phyloP scores from a whole-genome alignment of 2,888 invertebrate species.

The Phyto melanocephala region DNA sequence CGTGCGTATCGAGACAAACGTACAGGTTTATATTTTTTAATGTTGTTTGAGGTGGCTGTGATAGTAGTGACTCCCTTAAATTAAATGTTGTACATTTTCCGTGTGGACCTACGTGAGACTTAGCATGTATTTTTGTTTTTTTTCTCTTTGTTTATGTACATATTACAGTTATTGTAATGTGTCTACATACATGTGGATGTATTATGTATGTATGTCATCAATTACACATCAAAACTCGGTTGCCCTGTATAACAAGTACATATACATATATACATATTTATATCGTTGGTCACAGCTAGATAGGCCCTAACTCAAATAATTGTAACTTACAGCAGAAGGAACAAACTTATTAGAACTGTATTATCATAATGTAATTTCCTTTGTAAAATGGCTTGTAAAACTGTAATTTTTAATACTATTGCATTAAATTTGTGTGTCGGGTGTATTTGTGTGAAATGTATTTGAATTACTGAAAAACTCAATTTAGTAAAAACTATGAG shows the following conservation, averaged over 20 bases:
- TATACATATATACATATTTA: background rate
- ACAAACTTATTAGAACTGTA: too few relatives aligned
- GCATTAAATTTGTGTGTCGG: too few relatives aligned
- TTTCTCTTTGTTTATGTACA: background rate
- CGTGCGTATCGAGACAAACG: conserved; percentile 22
- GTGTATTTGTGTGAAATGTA: too few relatives aligned
- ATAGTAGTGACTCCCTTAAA: background rate
- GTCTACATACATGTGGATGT: background rate
- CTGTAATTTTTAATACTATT: too few relatives aligned
- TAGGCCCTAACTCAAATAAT: too few relatives aligned
- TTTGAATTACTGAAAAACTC: too few relatives aligned
- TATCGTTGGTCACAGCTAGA: too few relatives aligned
- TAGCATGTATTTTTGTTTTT: conserved; percentile 31
- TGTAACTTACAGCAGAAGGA: too few relatives aligned
- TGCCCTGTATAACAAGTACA: background rate
- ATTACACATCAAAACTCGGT: conserved; percentile 19
- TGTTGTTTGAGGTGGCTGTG: background rate
- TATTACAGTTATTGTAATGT: background rate
- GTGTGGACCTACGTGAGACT: conserved; percentile 51
- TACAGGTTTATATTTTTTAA: background rate
- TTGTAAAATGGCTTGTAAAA: too few relatives aligned
- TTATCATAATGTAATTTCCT: too few relatives aligned
- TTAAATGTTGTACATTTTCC: background rate
- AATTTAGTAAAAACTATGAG: too few relatives aligned
- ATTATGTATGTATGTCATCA: background rate